A percentile compares a stretch with the other conserved stretches of the same genome.
Evolutionary conservation across 2,113 vertebrate species (phyloP).

Genomic region (Ptychochromis oligacanthus): DNA sequence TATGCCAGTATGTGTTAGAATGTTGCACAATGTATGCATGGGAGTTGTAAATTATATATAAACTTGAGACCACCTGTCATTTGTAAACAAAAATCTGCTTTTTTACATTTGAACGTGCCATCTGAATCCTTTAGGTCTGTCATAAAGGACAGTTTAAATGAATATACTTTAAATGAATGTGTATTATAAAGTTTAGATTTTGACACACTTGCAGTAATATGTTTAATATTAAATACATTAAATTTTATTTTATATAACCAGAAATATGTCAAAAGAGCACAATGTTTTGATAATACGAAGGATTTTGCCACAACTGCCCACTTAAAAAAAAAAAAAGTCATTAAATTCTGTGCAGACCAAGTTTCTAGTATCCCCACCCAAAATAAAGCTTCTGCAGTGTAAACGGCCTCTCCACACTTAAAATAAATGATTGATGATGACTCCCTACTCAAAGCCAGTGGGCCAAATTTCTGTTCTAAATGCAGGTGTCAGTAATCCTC

Average conservation of each 20-base stretch:
- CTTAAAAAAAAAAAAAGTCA: background rate
- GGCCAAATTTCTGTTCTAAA: slow-evolving; percentile 69
- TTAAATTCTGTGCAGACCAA: slow-evolving; percentile 16
- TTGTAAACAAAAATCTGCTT: background rate
- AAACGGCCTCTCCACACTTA: slow-evolving; percentile 45
- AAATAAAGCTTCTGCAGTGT: slow-evolving; percentile 51
- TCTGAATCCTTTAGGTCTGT: background rate
- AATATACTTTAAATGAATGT: background rate
- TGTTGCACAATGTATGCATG: background rate
- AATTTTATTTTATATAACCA: background rate
- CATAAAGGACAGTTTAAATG: background rate
- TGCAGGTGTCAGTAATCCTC: slow-evolving; percentile 80
- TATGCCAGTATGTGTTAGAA: slow-evolving; percentile 3
- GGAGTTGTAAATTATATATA: background rate
- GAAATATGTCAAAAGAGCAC: background rate
- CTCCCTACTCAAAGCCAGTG: slow-evolving; percentile 65
- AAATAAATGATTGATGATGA: slow-evolving; percentile 77
- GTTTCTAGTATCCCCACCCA: slow-evolving; percentile 25
- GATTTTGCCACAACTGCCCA: background rate
- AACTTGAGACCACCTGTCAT: background rate
- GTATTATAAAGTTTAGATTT: background rate
- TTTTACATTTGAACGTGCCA: background rate
- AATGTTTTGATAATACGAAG: background rate
- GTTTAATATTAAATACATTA: background rate
- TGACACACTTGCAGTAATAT: background rate